Percentiles rank a stretch among this genome's conserved stretches.
These are phyloP conservation scores for Xestia c-nigrum DNA, from an alignment of 2,888 invertebrate species.

Conservation along the genomic window DNA sequence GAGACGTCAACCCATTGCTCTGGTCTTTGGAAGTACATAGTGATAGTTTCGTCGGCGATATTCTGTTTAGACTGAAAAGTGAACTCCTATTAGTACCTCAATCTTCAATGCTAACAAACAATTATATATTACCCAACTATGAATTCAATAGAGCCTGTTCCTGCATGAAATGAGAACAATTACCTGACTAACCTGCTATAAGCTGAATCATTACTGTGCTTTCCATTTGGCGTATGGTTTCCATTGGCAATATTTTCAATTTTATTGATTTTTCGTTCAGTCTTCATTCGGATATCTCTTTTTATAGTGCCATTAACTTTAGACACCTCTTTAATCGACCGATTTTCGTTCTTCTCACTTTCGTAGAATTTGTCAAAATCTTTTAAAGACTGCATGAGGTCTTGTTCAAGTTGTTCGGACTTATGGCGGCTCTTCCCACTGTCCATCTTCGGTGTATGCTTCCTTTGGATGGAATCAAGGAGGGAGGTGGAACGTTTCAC, in stretches of 20 bases:
- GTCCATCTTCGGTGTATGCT: conserved; percentile 78
- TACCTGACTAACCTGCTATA: conserved; percentile 95
- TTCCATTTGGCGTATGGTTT: conserved; percentile 84
- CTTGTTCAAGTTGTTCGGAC: conserved; percentile 87
- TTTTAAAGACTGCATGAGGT: conserved; percentile 88
- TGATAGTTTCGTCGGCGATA: conserved; percentile 88
- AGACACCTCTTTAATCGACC: conserved; percentile 75
- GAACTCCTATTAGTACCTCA: conserved; percentile 21
- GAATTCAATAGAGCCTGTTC: background rate
- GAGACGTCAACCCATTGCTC: conserved; percentile 75
- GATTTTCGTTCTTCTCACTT: conserved; percentile 81
- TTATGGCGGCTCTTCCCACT: conserved; percentile 84
- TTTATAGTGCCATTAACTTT: conserved; percentile 79
- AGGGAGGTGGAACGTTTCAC: conserved; percentile 91
- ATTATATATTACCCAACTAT: background rate
- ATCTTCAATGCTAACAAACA: background rate
- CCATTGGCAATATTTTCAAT: conserved; percentile 79
- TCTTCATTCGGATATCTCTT: conserved; percentile 77
- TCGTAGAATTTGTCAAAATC: conserved; percentile 89
- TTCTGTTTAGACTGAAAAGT: conserved; percentile 83
- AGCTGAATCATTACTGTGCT: conserved; percentile 92
- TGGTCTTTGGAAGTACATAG: conserved; percentile 83
- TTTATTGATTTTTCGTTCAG: conserved; percentile 82
- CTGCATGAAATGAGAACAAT: conserved; percentile 64
- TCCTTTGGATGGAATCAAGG: conserved; percentile 89